These are phyloP conservation scores for Scartelaos histophorus DNA, from an alignment of 2,113 vertebrate species.

Conservation along the genomic window DNA sequence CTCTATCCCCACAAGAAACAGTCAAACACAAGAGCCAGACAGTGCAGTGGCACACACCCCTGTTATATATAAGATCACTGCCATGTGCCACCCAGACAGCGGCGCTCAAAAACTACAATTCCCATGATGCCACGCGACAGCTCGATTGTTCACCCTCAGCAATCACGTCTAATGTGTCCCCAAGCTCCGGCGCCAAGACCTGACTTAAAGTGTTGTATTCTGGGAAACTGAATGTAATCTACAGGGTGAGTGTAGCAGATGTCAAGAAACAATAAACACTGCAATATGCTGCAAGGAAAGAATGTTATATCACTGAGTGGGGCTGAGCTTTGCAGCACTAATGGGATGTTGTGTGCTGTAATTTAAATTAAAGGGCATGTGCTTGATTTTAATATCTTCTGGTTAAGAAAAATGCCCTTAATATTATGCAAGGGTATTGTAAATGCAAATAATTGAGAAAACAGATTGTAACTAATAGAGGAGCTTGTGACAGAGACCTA, in stretches of 20 bases:
- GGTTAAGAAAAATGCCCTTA: too few species aligned
- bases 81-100: conserved; percentile 51
- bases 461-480: too few species aligned
- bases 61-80: conserved; percentile 49
- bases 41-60: conserved; percentile 40
- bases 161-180: conserved; percentile 57
- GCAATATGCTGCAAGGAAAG: conserved; percentile 20
- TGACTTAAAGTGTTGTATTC: conserved; percentile 46
- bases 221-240: conserved; percentile 52
- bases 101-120: conserved; percentile 52
- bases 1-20: conserved; percentile 49
- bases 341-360: not conserved
- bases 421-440: too few species aligned
- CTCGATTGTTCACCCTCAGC: conserved; percentile 52
- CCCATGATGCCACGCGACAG: conserved; percentile 38
- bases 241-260: conserved; percentile 7
- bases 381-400: too few species aligned
- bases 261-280: conserved; percentile 10
- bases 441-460: too few species aligned
- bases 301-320: conserved; percentile 56
- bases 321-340: not conserved
- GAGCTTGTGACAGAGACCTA: too few species aligned
- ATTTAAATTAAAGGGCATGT: not conserved
- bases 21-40: conserved; percentile 46
- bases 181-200: conserved; percentile 23